Conservation (phyloP, 2,113 vertebrate genomes). For the Myotis brandtii region DNA sequence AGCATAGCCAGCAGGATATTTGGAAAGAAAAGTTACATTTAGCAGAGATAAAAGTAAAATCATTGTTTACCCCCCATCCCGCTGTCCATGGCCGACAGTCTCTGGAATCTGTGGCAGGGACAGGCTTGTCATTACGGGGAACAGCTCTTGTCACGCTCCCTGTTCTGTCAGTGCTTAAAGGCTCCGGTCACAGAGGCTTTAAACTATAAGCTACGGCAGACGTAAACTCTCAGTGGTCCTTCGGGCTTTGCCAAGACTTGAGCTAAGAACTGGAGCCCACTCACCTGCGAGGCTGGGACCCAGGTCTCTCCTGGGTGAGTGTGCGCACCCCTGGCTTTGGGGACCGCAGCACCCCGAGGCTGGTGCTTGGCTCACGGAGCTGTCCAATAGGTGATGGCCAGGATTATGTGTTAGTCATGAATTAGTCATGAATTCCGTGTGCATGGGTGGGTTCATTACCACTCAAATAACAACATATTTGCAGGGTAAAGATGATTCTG, state of each 20-base stretch:
- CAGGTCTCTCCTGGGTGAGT: rapidly evolving
- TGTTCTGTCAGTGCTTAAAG: not conserved
- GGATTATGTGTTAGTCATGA: not conserved
- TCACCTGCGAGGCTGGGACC: not conserved
- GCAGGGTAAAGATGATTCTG: not conserved
- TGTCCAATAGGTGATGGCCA: not conserved
- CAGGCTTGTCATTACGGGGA: not conserved
- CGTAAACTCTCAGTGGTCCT: not conserved
- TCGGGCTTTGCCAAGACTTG: not conserved
- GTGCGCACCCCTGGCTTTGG: rapidly evolving
- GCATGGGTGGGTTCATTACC: not conserved
- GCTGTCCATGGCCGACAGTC: not conserved
- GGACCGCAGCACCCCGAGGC: rapidly evolving
- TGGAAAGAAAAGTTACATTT: conserved; percentile 9
- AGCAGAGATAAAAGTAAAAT: not conserved
- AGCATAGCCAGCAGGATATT: not conserved
- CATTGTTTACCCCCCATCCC: not conserved
- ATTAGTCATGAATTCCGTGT: not conserved
- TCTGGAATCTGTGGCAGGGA: not conserved
- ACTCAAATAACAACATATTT: not conserved
- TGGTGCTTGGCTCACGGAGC: not conserved
- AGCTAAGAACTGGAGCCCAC: not conserved
- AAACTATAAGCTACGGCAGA: not conserved
- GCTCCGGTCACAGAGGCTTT: not conserved
- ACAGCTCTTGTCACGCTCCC: rapidly evolving